Percentiles rank a stretch among this genome's conserved stretches.
Evolutionary conservation across 2,888 invertebrate species (phyloP).

Genomic region (Ferrisia virgata): DNA sequence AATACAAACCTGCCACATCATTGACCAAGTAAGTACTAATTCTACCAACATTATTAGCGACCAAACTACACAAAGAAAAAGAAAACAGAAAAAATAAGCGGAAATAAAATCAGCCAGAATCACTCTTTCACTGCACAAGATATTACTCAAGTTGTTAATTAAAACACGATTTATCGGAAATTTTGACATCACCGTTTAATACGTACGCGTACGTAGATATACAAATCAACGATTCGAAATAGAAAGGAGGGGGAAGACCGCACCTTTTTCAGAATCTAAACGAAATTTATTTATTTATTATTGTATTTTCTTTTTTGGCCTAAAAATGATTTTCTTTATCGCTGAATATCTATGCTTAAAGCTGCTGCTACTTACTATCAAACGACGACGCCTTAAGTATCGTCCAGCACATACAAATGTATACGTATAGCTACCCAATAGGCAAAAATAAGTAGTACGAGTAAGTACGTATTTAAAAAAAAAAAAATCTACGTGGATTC

Average conservation of each 20-base stretch:
- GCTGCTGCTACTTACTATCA: conserved; percentile 29
- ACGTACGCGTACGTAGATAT: too few species aligned
- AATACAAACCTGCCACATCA: background rate
- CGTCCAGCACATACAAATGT: conserved; percentile 1
- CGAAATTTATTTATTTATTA: background rate
- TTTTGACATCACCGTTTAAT: background rate
- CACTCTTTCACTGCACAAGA: conserved; percentile 30
- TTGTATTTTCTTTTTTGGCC: too few species aligned
- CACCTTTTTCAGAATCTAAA: background rate
- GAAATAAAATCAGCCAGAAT: conserved; percentile 8
- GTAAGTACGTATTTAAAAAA: background rate
- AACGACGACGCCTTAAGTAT: background rate
- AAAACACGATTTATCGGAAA: conserved; percentile 4
- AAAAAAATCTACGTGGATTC: conserved; percentile 36
- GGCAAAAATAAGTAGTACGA: background rate
- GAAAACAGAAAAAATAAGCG: background rate
- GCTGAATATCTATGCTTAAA: conserved; percentile 15
- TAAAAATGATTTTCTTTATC: background rate
- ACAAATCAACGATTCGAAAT: background rate
- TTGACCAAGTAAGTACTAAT: background rate
- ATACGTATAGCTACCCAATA: conserved; percentile 25
- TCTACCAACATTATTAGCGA: background rate
- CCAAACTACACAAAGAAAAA: background rate
- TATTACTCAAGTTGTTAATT: too few species aligned
- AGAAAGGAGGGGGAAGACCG: background rate